Evolutionary conservation across 2,113 vertebrate species (phyloP).

Genomic region (Poecile atricapillus): DNA sequence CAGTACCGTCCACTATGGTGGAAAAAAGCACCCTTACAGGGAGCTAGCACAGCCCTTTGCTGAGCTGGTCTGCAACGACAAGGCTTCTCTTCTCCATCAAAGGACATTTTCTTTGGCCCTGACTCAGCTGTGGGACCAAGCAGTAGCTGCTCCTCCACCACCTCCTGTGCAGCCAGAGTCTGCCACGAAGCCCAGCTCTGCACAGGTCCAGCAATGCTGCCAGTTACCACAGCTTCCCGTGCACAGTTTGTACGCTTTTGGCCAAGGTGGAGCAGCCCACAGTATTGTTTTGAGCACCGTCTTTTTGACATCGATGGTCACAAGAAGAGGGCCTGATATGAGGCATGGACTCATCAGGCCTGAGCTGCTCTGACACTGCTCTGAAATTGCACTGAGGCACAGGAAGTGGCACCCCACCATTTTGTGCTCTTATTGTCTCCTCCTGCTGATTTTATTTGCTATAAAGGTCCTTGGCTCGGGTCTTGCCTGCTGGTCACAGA

Average conservation of each 20-base stretch:
- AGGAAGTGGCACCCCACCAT: background rate
- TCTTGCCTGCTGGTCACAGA: background rate
- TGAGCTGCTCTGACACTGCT: background rate
- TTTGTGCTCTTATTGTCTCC: background rate
- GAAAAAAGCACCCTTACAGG: background rate
- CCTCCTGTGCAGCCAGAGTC: background rate
- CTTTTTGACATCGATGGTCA: background rate
- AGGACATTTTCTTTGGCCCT: background rate
- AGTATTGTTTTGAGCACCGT: background rate
- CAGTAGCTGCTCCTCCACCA: background rate
- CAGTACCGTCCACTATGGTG: background rate
- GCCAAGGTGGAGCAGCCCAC: background rate
- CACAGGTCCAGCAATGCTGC: background rate
- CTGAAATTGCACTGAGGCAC: background rate
- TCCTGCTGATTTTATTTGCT: background rate
- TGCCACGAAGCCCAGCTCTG: background rate
- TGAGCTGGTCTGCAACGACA: background rate
- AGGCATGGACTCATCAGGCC: background rate
- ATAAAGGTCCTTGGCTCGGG: background rate
- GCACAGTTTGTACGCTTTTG: background rate
- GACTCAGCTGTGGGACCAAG: background rate
- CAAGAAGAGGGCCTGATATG: background rate
- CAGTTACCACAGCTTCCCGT: background rate
- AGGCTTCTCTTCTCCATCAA: background rate
- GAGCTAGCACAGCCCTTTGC: background rate